A percentile compares a stretch with the other conserved stretches of the same genome.
phyloP scores from a whole-genome alignment of 1,140 invertebrate genomes.

The Brachionus calyciflorus region DNA sequence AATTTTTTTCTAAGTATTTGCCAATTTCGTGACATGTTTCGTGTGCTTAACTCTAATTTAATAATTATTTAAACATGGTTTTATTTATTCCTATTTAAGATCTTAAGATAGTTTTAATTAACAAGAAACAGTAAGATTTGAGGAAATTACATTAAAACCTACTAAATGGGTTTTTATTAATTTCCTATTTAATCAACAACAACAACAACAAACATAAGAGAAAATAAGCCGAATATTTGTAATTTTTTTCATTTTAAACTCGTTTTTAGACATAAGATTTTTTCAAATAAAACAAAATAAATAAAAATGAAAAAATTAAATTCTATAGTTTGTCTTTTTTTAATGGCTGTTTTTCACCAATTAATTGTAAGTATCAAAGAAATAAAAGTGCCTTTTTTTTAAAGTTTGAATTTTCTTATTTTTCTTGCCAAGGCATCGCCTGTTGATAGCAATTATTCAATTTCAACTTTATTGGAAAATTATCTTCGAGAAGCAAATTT shows the following conservation, averaged over 20 bases:
- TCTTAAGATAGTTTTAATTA: constrained; percentile 2
- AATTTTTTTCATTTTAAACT: background rate
- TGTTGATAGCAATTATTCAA: constrained; percentile 9
- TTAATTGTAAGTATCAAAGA: constrained; percentile 24
- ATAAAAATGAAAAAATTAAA: constrained; percentile 37
- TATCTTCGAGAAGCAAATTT: background rate
- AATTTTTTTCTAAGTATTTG: too few relatives aligned
- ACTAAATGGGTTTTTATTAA: background rate
- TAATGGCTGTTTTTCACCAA: background rate
- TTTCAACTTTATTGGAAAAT: background rate
- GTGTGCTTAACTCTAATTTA: background rate
- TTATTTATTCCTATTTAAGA: background rate
- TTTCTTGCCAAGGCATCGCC: background rate
- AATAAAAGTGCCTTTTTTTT: too few relatives aligned
- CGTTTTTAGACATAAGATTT: background rate
- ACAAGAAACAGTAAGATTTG: background rate
- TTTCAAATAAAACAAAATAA: too few relatives aligned
- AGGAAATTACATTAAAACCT: constrained; percentile 12
- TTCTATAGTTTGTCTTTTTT: background rate
- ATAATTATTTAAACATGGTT: background rate
- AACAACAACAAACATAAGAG: background rate
- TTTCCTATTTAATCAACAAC: background rate
- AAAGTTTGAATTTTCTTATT: background rate
- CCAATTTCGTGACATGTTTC: too few relatives aligned
- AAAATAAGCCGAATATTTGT: background rate